Conservation (phyloP, 2,797 vertebrate genomes). For the Cirrhinus mrigala region DNA sequence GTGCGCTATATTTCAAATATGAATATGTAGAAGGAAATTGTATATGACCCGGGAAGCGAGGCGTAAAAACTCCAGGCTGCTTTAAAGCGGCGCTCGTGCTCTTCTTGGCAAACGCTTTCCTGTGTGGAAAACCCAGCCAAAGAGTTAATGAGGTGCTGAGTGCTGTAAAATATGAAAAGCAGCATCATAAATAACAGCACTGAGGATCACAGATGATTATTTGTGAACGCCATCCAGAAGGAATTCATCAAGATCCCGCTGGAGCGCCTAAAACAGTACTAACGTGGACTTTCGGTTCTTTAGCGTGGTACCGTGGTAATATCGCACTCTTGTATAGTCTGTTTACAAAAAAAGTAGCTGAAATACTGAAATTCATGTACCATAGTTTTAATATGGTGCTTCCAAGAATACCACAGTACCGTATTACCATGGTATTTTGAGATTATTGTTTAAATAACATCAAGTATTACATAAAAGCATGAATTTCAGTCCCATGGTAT, state of each 20-base stretch:
- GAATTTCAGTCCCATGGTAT: not conserved
- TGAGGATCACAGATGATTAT: constrained; percentile 23
- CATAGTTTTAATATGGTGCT: too few species aligned
- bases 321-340: not conserved
- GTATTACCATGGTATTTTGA: not conserved
- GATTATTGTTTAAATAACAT: too few species aligned
- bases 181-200: constrained; percentile 53
- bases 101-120: constrained; percentile 72
- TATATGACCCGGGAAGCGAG: constrained; percentile 67
- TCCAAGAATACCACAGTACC: not conserved
- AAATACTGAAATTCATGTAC: not conserved
- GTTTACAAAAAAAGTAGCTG: not conserved
- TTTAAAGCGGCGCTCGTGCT: constrained; percentile 61
- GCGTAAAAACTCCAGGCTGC: constrained; percentile 72
- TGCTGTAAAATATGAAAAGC: constrained; percentile 62
- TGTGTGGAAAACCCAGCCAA: constrained; percentile 66
- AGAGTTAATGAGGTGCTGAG: constrained; percentile 78
- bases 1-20: constrained; percentile 63
- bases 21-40: constrained; percentile 70
- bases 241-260: constrained; percentile 18
- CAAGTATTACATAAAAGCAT: not conserved
- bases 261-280: not conserved
- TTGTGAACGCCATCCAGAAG: constrained; percentile 29
- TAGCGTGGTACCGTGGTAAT: not conserved
- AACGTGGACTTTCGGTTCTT: not conserved